Base-by-base conservation (phyloP, 1,140 invertebrate species). In the Cephus cinctus region DNA sequence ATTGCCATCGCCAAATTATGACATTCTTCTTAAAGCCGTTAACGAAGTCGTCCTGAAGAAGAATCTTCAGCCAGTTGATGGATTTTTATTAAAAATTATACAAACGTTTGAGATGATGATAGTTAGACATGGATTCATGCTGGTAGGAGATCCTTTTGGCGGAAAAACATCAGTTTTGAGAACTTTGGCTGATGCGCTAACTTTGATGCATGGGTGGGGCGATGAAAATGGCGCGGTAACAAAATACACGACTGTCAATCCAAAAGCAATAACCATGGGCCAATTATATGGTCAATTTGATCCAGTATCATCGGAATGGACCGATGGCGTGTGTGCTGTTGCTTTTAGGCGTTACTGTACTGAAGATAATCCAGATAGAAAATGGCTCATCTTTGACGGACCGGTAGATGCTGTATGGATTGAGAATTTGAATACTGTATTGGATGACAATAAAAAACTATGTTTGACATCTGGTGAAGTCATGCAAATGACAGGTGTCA, bases 321-420 rank as follows among this genome's bases (percentile, higher is more conserved):
- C 83, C 1, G 93, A 96, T 74, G 93, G 93, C 20, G 81, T 96
- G 19, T 83, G 89, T 35, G 86, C 89, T 0, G 85, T 81, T n/a
- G 82, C 83, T 51, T 92, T 90, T 69, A 78, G 88, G 46, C 79
- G 79, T 40, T 89, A 86, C 78, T 81, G 82, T 4, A 78, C 76
- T 18, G 82, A 86, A 23, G 80, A 86, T 54, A 83, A 80, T 3
- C 77, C 81, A 3, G 83, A 89, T 49, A 80, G 86, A 45, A 94
- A 91, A 70, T 87, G 84, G 85, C 71, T 87, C 9, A 73, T 91
- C 6, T 91, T 91, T 62, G 94, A 96, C 72, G 94, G 94, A 0
- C 92, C 93, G 0, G 90, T 96, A 1, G 93, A 96, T 71, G 90
- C 93, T 2, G 86, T 94, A 2, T 97, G 94, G 94, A 94, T 96